Percentiles rank a stretch among this genome's conserved stretches.
phyloP scores from a whole-genome alignment of 2,888 invertebrate genomes.

The Synanthedon vespiformis region DNA sequence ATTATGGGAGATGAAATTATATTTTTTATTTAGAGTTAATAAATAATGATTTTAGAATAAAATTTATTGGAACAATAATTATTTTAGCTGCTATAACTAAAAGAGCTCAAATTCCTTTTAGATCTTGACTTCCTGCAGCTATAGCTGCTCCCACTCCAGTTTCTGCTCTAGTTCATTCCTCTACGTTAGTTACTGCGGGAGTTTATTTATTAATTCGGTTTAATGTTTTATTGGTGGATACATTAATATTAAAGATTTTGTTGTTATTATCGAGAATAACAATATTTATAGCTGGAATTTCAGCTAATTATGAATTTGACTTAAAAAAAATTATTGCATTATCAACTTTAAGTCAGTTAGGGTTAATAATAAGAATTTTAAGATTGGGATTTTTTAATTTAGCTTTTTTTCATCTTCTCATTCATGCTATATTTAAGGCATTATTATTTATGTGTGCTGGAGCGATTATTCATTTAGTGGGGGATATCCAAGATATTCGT shows the following conservation, averaged over 20 bases:
- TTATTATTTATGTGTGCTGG: conserved; percentile 81
- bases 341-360: conserved; percentile 81
- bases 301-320: conserved; percentile 76
- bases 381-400: conserved; percentile 64
- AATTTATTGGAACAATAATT: conserved; percentile 48
- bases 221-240: conserved; percentile 56
- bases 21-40: conserved; percentile 66
- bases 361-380: conserved; percentile 77
- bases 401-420: conserved; percentile 79
- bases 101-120: conserved; percentile 86
- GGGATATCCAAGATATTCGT: conserved; percentile 77
- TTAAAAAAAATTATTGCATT: conserved; percentile 84
- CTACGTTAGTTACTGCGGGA: conserved; percentile 82
- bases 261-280: conserved; percentile 69
- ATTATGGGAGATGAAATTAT: conserved; percentile 69
- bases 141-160: conserved; percentile 84
- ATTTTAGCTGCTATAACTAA: conserved; percentile 76
- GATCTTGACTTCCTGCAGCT: conserved; percentile 79
- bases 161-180: conserved; percentile 81
- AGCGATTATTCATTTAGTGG: conserved; percentile 74
- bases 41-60: conserved; percentile 45
- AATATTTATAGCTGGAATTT: conserved; percentile 72
- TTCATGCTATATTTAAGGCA: conserved; percentile 82
- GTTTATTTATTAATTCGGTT: conserved; percentile 81
- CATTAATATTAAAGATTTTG: conserved; percentile 54